phyloP scores from a whole-genome alignment of 2,113 vertebrate genomes.

The Oryzias melastigma region DNA sequence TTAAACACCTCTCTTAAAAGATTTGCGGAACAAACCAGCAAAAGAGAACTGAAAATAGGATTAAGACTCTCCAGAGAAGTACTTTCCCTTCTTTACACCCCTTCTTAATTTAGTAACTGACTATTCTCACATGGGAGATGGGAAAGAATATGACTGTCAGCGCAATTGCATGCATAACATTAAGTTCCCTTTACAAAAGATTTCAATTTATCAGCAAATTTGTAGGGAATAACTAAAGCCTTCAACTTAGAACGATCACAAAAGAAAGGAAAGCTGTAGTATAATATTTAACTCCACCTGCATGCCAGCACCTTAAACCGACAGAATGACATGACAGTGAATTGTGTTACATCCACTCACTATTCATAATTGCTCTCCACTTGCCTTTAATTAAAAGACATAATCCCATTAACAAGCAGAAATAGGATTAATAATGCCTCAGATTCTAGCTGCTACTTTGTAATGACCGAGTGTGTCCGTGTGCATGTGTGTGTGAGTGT shows the following conservation, averaged over 20 bases:
- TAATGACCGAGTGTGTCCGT: slow-evolving; percentile 42
- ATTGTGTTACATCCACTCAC: slow-evolving; percentile 65
- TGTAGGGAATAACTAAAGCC: neutral
- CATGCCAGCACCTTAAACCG: slow-evolving; percentile 42
- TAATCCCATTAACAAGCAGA: slow-evolving; percentile 78
- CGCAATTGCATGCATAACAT: neutral
- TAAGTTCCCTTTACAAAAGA: neutral
- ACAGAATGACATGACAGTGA: slow-evolving; percentile 56
- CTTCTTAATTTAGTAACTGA: slow-evolving; percentile 16
- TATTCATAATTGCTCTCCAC: slow-evolving; percentile 72
- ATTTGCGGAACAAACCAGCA: slow-evolving; percentile 18
- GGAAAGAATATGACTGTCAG: slow-evolving; percentile 8
- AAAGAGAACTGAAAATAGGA: neutral
- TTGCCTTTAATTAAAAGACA: slow-evolving; percentile 78
- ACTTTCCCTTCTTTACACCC: slow-evolving; percentile 24
- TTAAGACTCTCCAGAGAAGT: slow-evolving; percentile 8
- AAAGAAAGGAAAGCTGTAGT: neutral
- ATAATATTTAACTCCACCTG: slow-evolving; percentile 33
- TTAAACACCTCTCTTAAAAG: neutral
- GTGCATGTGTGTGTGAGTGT: slow-evolving; percentile 13
- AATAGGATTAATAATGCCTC: slow-evolving; percentile 77
- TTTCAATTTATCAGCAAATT: slow-evolving; percentile 1
- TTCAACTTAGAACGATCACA: too few relatives aligned
- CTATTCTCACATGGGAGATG: slow-evolving; percentile 5
- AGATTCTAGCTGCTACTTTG: slow-evolving; percentile 68